These are phyloP conservation scores for Centrocercus urophasianus DNA, from an alignment of 2,113 vertebrate species.

Conservation along the genomic window DNA sequence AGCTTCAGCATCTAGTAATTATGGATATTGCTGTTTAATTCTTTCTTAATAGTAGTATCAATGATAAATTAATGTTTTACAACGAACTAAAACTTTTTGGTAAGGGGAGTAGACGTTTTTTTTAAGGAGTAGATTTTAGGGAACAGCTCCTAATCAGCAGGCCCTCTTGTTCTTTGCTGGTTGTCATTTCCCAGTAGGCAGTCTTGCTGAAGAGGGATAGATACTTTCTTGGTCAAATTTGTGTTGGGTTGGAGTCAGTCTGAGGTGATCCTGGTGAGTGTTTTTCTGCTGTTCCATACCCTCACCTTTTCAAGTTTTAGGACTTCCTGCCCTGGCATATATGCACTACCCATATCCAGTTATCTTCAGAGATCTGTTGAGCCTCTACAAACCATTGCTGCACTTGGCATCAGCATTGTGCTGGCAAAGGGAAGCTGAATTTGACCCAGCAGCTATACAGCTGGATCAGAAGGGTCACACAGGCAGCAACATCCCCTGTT, in stretches of 20 bases:
- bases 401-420: accelerated
- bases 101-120: not conserved
- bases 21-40: not conserved
- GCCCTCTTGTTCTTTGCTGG: not conserved
- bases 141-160: not conserved
- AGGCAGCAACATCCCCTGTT: accelerated
- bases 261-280: not conserved
- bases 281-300: not conserved
- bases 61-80: not conserved
- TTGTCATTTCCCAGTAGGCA: not conserved
- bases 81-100: not conserved
- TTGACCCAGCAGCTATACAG: not conserved
- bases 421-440: not conserved
- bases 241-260: not conserved
- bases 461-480: not conserved
- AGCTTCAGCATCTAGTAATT: not conserved
- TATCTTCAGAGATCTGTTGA: not conserved
- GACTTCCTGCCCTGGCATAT: not conserved
- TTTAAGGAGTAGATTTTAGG: not conserved
- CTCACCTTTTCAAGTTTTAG: not conserved
- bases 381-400: not conserved
- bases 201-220: not conserved
- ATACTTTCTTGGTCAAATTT: not conserved
- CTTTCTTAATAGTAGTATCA: not conserved
- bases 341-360: not conserved